These are phyloP conservation scores for Zosterops borbonicus DNA, from an alignment of 2,113 vertebrate species.

Conservation along the genomic window DNA sequence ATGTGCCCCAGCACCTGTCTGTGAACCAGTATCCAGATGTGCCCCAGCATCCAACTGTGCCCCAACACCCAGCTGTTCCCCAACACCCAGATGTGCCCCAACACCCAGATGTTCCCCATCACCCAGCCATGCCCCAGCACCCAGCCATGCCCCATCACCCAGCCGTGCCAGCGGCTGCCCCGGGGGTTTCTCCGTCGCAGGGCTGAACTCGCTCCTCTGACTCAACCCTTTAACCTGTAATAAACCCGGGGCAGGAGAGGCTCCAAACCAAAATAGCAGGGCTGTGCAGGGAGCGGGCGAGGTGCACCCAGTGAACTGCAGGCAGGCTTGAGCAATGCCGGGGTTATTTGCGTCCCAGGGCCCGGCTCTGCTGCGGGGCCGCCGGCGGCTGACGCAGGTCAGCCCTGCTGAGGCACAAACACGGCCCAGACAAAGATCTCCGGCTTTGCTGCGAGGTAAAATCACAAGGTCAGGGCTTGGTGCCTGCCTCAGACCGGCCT, in stretches of 20 bases:
- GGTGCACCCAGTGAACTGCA: rapidly evolving
- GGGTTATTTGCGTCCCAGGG: neutral
- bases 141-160: neutral
- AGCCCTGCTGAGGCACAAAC: neutral
- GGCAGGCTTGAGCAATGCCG: neutral
- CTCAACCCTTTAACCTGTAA: neutral
- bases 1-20: too few relatives aligned
- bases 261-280: neutral
- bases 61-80: neutral
- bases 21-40: neutral
- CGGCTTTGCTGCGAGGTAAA: neutral
- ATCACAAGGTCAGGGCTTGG: neutral
- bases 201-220: neutral
- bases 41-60: neutral
- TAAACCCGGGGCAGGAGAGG: neutral
- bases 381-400: neutral
- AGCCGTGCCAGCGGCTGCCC: neutral
- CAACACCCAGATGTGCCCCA: rapidly evolving
- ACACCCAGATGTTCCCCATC: too few relatives aligned
- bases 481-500: neutral
- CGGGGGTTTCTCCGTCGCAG: neutral
- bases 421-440: neutral
- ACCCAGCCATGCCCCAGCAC: neutral
- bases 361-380: neutral
- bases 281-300: neutral